Conservation (phyloP, 2,888 invertebrate genomes). For the Eretmocerus hayati region DNA sequence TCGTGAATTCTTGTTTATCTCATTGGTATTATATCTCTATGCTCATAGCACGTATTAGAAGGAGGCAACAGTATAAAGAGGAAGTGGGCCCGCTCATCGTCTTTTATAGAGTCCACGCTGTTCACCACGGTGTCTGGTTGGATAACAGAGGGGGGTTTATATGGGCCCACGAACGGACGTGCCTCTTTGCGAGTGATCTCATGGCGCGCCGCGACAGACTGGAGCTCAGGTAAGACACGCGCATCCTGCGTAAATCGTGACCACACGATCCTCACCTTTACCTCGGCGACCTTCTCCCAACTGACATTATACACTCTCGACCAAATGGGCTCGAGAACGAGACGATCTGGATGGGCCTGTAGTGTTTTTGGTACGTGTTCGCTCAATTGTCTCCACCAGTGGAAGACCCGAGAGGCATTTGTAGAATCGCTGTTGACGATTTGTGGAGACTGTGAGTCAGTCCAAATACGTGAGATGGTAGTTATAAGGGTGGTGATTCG, state of each 20-base stretch:
- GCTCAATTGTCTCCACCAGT: no score
- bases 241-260: conserved; percentile 45
- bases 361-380: no score
- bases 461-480: no score
- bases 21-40: no score
- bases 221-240: conserved; percentile 40
- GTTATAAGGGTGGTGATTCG: no score
- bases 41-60: no score
- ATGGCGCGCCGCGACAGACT: conserved; percentile 5
- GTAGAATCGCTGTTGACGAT: no score
- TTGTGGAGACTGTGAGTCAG: no score
- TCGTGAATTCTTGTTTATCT: no score
- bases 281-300: background rate
- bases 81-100: background rate
- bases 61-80: no score
- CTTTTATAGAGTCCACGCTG: conserved; percentile 4
- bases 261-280: conserved; percentile 30
- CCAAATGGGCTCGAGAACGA: background rate
- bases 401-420: no score
- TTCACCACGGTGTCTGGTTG: background rate
- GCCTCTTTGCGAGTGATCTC: conserved; percentile 33
- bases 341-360: no score
- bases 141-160: conserved; percentile 14
- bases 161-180: conserved; percentile 19
- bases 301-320: background rate